Base-by-base conservation (phyloP, 2,797 vertebrate genomes). In the Intellagama lesueurii region DNA sequence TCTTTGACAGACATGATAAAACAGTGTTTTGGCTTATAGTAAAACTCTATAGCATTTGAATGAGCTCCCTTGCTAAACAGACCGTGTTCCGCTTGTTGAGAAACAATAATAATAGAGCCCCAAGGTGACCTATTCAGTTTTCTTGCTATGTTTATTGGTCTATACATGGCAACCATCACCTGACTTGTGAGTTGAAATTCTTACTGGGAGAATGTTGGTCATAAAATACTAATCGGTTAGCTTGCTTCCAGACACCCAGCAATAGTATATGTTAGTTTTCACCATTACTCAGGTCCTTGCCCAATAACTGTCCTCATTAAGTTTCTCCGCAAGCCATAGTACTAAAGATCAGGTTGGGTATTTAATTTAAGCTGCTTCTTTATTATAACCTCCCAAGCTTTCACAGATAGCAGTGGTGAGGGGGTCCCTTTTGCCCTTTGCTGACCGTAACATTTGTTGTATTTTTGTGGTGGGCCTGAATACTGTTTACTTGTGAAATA, bases 151-250 rank as follows among this genome's bases (percentile, higher is more conserved):
- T 96, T 96, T 95, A 81, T 91, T 93, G 83, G n/a, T 26, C 22
- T 12, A 52, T 83, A 1, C 91, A 24, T 96, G 77, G 96, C 95
- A 95, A 96, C 94, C 12, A 49, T 91, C 68, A 16, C 22, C 44
- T 95, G 91, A 47, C 89, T 94, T 94, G 91, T 92, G 89, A 90
- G 94, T 95, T 94, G 83, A 86, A 87, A 91, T 81, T 70, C 90
- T 90, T 92, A 92, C 76, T 40, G 68, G 91, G 87, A 93, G 70
- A 69, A 22, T 83, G 1, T 88, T 87, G 47, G 32, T 52, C 68
- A 1, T 70, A 73, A 2, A 88, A 89, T 89, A 94, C 84, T 35
- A 83, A 86, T 52, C 35, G 81, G 8, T 86, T 70, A 7, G 4
- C 11, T 22, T 87, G 40, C 22, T 22, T 83, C 35, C 35, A 16